Conservation (phyloP, 2,888 invertebrate genomes). For the Meta bourneti region DNA sequence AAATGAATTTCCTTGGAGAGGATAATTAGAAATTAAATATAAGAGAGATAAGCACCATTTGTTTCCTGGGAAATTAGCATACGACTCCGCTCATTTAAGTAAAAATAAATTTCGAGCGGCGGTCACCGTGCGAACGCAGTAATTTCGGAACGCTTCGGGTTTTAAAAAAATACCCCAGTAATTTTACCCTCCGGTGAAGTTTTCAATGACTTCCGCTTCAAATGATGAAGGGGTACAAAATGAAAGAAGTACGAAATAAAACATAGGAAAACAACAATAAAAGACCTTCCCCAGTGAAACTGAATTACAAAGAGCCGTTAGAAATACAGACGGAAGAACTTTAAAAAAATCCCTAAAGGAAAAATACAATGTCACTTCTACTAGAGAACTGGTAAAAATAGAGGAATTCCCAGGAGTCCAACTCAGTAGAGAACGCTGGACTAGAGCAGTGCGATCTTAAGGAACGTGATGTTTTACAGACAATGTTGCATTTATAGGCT, state of each 20-base stretch:
- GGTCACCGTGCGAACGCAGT: neutral
- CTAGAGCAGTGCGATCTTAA: slow-evolving; percentile 4
- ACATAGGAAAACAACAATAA: slow-evolving; percentile 36
- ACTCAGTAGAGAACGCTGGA: slow-evolving; percentile 21
- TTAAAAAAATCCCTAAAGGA: slow-evolving; percentile 46
- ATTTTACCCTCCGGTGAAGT: slow-evolving; percentile 50
- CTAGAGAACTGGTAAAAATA: slow-evolving; percentile 55
- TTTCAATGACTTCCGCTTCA: slow-evolving; percentile 43
- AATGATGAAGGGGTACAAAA: slow-evolving; percentile 47
- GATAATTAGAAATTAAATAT: slow-evolving; percentile 1
- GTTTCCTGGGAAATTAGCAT: neutral
- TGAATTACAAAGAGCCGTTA: slow-evolving; percentile 51
- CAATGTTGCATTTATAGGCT: slow-evolving; percentile 56
- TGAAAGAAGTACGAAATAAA: slow-evolving; percentile 47
- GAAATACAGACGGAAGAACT: slow-evolving; percentile 38
- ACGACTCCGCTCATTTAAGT: neutral
- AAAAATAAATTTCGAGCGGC: neutral
- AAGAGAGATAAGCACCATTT: neutral
- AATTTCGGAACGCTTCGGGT: neutral
- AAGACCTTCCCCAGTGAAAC: slow-evolving; percentile 38
- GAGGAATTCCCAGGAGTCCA: slow-evolving; percentile 36
- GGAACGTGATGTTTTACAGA: slow-evolving; percentile 63
- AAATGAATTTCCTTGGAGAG: neutral
- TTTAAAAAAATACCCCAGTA: slow-evolving; percentile 12
- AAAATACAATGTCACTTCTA: slow-evolving; percentile 37